Base-by-base conservation (phyloP, 2,888 invertebrate genomes). In the Pollenia amentaria region DNA sequence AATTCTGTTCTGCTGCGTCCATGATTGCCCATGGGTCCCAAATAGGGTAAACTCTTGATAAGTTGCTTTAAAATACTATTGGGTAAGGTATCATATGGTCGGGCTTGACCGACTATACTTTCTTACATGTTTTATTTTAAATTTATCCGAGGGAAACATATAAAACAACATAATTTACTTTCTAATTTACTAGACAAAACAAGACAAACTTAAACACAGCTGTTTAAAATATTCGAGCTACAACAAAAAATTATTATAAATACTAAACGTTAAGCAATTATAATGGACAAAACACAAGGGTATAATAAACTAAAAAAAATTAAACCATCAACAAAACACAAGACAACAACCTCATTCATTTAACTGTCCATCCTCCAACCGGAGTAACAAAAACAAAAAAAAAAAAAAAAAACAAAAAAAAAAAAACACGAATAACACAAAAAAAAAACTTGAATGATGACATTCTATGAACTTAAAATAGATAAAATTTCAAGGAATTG, bases 251-350 rank as follows among this genome's bases (percentile, higher is more conserved):
- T 87, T 81, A 84, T 86, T 84, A 87, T 70, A 85, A 88, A 83
- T 84, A 81, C 79, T 84, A 85, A 88, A 84, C 79, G 79, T 79
- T 81, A 60, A 84, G 85, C 87, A 88, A 87, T 88, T 87, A 88
- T 84, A 79, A 85, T 76, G 79, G 42, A 85, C 76, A 83, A 85
- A 81, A 53, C 84, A 65, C 85, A 60, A 78, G 87, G 85, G 88
- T 77, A 79, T 85, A 87, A 88, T 88, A 88, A 88, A 84, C 77
- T 84, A 42, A 57, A 73, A 48, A 38, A 67, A 70, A 73, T 46
- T 10, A 14, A 57, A 16, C 16, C 4, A 29, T 48, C 14, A 75
- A 67, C 57, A 55, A 62, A 69, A 38, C 10, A 69, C 16, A 42
- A 48, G 11, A 67, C n/a, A 57, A 70, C 44, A 72, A 77, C 38